Evolutionary conservation across 2,113 vertebrate genomes (phyloP).

Genomic region (Halcyon senegalensis): DNA sequence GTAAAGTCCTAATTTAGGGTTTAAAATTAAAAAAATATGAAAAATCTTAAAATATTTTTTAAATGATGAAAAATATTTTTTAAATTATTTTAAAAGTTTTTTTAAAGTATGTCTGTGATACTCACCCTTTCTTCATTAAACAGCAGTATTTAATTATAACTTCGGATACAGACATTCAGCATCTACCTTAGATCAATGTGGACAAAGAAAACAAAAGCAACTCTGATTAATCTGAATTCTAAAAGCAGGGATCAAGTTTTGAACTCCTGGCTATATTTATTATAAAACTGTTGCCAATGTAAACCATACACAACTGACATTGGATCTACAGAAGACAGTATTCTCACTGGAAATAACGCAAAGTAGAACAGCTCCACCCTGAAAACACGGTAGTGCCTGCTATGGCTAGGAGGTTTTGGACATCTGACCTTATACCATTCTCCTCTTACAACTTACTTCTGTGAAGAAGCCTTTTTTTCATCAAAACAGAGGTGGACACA

Average conservation of each 20-base stretch:
- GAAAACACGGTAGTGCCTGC: not conserved
- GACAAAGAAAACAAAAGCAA: not conserved
- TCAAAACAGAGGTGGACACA: not conserved
- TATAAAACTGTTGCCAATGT: not conserved
- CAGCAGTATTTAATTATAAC: not conserved
- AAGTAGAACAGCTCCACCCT: not conserved
- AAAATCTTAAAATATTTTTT: not conserved
- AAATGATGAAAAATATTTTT: not conserved
- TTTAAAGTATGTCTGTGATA: not conserved
- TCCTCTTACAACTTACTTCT: not conserved
- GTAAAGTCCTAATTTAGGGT: not conserved
- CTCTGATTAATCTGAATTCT: not conserved
- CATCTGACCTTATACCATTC: not conserved
- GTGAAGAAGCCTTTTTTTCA: not conserved
- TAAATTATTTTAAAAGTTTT: not conserved
- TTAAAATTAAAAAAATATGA: not conserved
- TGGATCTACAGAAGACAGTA: not conserved
- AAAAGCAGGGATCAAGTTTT: not conserved
- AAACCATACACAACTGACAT: not conserved
- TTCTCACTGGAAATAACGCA: not conserved
- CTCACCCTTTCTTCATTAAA: not conserved
- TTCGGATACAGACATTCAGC: not conserved
- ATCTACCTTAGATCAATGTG: accelerated
- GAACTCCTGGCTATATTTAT: not conserved
- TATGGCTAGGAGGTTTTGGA: not conserved